A percentile compares a stretch with the other conserved stretches of the same genome.
Conservation (phyloP, 2,888 invertebrate species). For the Cheilosia urbana region DNA sequence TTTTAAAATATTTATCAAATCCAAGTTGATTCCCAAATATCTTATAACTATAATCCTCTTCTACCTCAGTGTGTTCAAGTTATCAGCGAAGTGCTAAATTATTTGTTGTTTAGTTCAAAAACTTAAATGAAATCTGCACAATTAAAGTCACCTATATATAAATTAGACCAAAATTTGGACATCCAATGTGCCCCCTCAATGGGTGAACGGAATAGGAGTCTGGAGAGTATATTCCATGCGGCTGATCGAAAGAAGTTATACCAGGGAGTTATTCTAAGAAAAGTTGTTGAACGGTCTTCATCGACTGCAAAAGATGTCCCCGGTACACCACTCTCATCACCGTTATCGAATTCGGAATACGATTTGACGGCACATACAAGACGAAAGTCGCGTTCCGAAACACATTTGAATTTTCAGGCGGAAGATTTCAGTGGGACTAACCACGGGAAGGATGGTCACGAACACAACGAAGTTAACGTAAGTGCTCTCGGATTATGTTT, state of each 20-base stretch:
- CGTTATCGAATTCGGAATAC: slow-evolving; percentile 50
- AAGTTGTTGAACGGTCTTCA: slow-evolving; percentile 28
- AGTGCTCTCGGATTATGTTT: slow-evolving; percentile 22
- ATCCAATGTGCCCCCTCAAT: slow-evolving; percentile 22
- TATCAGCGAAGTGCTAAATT: slow-evolving; percentile 26
- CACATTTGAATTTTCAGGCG: slow-evolving; percentile 48
- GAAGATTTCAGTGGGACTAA: slow-evolving; percentile 35
- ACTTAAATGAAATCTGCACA: slow-evolving; percentile 64
- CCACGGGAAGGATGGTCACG: slow-evolving; percentile 9
- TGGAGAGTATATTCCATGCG: slow-evolving; percentile 45
- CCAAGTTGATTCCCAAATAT: slow-evolving; percentile 3
- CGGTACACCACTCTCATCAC: slow-evolving; percentile 53
- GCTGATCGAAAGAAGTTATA: slow-evolving; percentile 19
- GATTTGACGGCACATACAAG: slow-evolving; percentile 44
- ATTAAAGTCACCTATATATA: slow-evolving; percentile 32
- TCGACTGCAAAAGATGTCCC: slow-evolving; percentile 42
- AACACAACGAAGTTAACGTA: slow-evolving; percentile 49
- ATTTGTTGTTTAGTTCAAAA: neutral
- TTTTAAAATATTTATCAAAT: slow-evolving; percentile 49
- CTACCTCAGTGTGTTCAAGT: slow-evolving; percentile 65
- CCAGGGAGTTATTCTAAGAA: slow-evolving; percentile 43
- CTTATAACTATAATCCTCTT: slow-evolving; percentile 3
- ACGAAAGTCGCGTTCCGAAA: slow-evolving; percentile 54
- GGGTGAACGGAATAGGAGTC: slow-evolving; percentile 49
- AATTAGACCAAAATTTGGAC: slow-evolving; percentile 26